phyloP scores from a whole-genome alignment of 2,797 vertebrate species.

The Parauchenoglanis punctatus region DNA sequence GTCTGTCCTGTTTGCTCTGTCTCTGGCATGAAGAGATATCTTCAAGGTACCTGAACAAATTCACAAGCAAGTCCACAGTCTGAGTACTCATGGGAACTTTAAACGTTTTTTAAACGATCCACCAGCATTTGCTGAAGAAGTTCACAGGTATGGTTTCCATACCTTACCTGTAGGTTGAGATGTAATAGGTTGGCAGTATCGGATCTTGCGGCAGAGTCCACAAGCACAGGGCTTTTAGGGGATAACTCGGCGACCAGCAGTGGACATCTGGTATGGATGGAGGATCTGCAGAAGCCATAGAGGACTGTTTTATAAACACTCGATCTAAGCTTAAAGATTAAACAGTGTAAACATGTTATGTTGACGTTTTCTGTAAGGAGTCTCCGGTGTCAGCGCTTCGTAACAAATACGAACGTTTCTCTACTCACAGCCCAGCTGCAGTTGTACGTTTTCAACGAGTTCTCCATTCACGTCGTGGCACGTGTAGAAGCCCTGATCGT shows the following conservation, averaged over 20 bases:
- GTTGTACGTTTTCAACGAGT: constrained; percentile 23
- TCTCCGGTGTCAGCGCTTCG: not conserved
- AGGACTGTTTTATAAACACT: not conserved
- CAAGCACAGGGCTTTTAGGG: constrained; percentile 68
- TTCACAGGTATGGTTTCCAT: not conserved
- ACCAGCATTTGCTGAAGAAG: not conserved
- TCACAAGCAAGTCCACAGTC: constrained; percentile 8
- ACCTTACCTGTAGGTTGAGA: constrained; percentile 71
- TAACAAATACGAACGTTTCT: not conserved
- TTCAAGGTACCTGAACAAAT: constrained; percentile 16
- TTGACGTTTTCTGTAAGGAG: not conserved
- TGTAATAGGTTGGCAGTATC: constrained; percentile 59
- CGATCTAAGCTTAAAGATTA: not conserved
- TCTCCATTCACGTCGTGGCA: constrained; percentile 48
- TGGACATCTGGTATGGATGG: constrained; percentile 60
- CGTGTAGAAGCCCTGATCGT: constrained; percentile 58
- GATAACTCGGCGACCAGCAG: constrained; percentile 73
- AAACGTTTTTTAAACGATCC: not conserved
- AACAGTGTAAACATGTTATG: not conserved
- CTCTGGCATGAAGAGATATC: constrained; percentile 21
- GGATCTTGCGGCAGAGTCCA: constrained; percentile 64
- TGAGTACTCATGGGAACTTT: not conserved
- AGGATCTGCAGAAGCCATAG: constrained; percentile 53
- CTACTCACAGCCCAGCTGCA: constrained; percentile 59
- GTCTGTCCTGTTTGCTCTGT: constrained; percentile 57